Evolutionary conservation across 1,140 invertebrate genomes (phyloP), one percentile per base, ranked within the genome.

Genomic region (Caenorhabditis elegans): DNA sequence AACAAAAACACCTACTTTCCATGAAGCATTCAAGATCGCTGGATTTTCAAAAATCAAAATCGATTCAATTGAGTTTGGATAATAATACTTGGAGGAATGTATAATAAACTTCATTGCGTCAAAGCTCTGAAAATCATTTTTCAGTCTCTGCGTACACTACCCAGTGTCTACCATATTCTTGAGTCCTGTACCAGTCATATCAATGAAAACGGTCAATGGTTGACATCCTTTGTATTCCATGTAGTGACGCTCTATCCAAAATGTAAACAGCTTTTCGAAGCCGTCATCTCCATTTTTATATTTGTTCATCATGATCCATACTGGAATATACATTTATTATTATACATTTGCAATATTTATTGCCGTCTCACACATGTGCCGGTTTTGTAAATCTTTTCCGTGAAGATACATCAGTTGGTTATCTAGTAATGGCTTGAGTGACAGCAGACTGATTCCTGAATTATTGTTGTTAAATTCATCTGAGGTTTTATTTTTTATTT

Each of bases 171-270:
- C 82, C 76, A 83, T 78, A 83, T 83, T 83, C 13, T 55, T 70
- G 2, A 55, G 31, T 24, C 43, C 46, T 8, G 49, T 79, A n/a
- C 46, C 55, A 31, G 17, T 79, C 82, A 83, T 83, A 53, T 83
- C 78, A 36, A 83, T 77, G 8, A 83, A 48, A 22, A 83, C 26
- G 8, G 65, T 39, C 11, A 83, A 19, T 36, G 53, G 82, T 17
- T 70, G 55, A 70, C 60, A 70, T 15, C 76, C 82, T 10, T 53
- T 70, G 8, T 84, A 65, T 19, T 83, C 76, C 80, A 83, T 84
- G 39, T 75, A 82, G 47, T 83, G 82, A 24, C 80, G 70, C 43
- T 84, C 83, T 15, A 84, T 43, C 83, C 83, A 84, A 77, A 83
- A 84, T 70, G 78, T 53, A 34, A 84, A 82, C 19, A 79, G 77